Evolutionary conservation across 2,797 vertebrate genomes (phyloP).

Genomic region (Pseudochirops corinnae): DNA sequence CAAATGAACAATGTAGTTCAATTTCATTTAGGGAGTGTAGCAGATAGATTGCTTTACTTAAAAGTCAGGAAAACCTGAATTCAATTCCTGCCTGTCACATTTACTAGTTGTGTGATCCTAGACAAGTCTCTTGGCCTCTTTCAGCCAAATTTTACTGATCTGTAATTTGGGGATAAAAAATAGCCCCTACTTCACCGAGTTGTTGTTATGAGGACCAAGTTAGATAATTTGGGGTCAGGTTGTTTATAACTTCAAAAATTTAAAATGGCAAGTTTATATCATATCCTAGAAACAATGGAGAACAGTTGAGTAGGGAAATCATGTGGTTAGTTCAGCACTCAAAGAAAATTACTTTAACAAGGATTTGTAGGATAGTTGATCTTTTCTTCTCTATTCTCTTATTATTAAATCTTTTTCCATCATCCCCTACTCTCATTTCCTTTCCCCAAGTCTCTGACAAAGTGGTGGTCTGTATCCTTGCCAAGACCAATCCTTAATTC

Average conservation of each 20-base stretch:
- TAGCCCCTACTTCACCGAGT: neutral
- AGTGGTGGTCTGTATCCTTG: neutral
- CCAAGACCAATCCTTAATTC: neutral
- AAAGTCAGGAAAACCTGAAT: neutral
- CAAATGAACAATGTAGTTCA: neutral
- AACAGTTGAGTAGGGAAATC: neutral
- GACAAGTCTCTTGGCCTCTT: neutral
- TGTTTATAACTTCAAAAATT: neutral
- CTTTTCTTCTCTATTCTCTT: neutral
- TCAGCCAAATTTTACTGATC: neutral
- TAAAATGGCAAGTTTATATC: neutral
- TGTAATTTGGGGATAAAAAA: neutral
- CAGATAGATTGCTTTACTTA: neutral
- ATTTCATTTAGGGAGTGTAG: neutral
- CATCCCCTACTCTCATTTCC: neutral
- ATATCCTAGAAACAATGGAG: neutral
- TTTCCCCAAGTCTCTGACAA: neutral
- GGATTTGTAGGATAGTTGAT: neutral
- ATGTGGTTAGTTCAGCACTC: neutral
- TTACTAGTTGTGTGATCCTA: neutral
- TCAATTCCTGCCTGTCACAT: neutral
- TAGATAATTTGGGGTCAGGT: neutral
- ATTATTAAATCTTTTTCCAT: neutral
- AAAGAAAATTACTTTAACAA: neutral
- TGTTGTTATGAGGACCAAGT: neutral